These are phyloP conservation scores for Nylanderia fulva DNA, from an alignment of 1,140 invertebrate species.

Conservation along the genomic window DNA sequence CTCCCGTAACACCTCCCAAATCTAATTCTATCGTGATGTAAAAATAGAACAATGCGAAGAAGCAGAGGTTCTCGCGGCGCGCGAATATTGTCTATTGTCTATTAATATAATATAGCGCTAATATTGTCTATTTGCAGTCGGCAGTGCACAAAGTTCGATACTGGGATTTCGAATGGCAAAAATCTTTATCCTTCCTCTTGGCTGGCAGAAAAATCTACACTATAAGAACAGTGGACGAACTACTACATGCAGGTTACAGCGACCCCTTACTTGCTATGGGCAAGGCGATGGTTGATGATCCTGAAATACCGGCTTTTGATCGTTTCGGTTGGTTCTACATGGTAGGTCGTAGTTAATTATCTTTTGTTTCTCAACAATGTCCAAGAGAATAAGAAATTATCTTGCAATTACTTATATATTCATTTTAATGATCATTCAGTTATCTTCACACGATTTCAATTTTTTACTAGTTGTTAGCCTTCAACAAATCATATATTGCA, in stretches of 20 bases:
- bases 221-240: constrained; percentile 89
- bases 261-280: constrained; percentile 90
- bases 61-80: not conserved
- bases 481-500: not conserved
- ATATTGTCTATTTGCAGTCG: constrained; percentile 88
- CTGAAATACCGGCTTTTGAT: constrained; percentile 88
- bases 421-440: not conserved
- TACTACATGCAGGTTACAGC: constrained; percentile 92
- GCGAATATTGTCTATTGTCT: not conserved
- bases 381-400: not conserved
- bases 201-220: constrained; percentile 78
- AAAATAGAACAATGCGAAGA: not conserved
- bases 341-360: constrained; percentile 84
- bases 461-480: not conserved
- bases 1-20: not conserved
- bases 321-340: constrained; percentile 93
- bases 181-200: constrained; percentile 87
- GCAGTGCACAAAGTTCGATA: constrained; percentile 88
- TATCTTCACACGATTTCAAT: too few species aligned
- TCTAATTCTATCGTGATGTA: not conserved
- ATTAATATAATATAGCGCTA: too few species aligned
- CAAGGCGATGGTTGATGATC: constrained; percentile 85
- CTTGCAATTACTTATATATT: not conserved
- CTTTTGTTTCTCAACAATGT: not conserved
- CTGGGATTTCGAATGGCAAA: constrained; percentile 86